These are phyloP conservation scores for Hybognathus amarus DNA, from an alignment of 2,797 vertebrate species.

Conservation along the genomic window DNA sequence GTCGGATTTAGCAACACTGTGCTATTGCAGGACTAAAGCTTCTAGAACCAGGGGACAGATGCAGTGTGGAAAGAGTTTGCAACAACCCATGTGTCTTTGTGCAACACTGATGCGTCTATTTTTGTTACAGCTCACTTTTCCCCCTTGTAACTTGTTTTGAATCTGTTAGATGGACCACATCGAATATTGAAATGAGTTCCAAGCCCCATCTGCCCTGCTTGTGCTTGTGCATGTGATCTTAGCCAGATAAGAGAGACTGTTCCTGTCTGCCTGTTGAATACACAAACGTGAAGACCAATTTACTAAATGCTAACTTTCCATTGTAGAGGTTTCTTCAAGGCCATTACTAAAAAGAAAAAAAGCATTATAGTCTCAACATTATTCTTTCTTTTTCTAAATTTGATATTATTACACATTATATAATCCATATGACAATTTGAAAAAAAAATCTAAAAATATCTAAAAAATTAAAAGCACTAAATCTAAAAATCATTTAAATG, in stretches of 20 bases:
- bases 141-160: slow-evolving; percentile 34
- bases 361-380: background rate
- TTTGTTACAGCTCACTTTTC: slow-evolving; percentile 21
- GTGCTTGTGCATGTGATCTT: slow-evolving; percentile 59
- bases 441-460: background rate
- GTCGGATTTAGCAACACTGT: slow-evolving; percentile 17
- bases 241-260: slow-evolving; percentile 50
- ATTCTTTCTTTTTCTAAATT: background rate
- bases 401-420: background rate
- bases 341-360: background rate
- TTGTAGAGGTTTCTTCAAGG: slow-evolving; percentile 18
- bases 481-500: background rate
- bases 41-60: background rate
- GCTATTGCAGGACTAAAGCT: slow-evolving; percentile 5
- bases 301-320: slow-evolving; percentile 52
- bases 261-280: slow-evolving; percentile 53
- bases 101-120: slow-evolving; percentile 25
- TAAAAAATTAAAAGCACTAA: background rate
- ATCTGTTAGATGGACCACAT: slow-evolving; percentile 28
- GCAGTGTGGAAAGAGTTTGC: slow-evolving; percentile 10
- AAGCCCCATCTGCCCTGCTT: slow-evolving; percentile 71
- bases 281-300: slow-evolving; percentile 45
- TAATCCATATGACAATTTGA: background rate
- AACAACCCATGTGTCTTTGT: slow-evolving; percentile 15
- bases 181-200: slow-evolving; percentile 64